These are phyloP conservation scores for Drosophila limbata DNA, from an alignment of 2,888 invertebrate species.

Conservation along the genomic window DNA sequence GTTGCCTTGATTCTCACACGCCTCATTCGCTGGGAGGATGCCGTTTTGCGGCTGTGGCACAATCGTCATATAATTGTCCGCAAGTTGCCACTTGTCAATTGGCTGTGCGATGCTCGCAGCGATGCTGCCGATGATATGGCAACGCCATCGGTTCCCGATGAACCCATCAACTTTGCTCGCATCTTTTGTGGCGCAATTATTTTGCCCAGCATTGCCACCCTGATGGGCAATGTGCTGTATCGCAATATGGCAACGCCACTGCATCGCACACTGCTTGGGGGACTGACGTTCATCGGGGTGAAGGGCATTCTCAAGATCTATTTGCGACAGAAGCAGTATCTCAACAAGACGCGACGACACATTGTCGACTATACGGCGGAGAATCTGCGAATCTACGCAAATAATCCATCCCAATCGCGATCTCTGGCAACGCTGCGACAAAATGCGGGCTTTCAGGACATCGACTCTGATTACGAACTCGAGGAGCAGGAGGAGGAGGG, in stretches of 20 bases:
- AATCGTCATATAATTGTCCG: conserved; percentile 87
- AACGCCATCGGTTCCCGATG: conserved; percentile 88
- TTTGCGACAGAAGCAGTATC: conserved; percentile 96
- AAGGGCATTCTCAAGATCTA: conserved; percentile 98
- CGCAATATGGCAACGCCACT: conserved; percentile 94
- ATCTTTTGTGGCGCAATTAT: conserved; percentile 96
- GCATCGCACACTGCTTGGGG: conserved; percentile 95
- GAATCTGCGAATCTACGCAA: conserved; percentile 72
- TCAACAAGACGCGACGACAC: conserved; percentile 94
- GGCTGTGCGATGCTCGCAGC: conserved; percentile 14
- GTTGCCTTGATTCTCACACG: conserved; percentile 95
- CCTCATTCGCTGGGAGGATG: conserved; percentile 98
- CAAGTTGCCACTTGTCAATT: conserved; percentile 89
- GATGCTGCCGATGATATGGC: conserved; percentile 85
- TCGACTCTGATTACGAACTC: neutral
- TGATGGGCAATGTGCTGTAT: conserved; percentile 95
- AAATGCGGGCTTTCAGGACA: conserved; percentile 27
- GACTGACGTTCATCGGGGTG: conserved; percentile 94
- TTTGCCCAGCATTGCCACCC: conserved; percentile 95
- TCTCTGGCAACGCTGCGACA: conserved; percentile 12
- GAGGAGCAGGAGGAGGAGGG: neutral
- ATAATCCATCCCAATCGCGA: neutral
- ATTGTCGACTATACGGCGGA: conserved; percentile 93
- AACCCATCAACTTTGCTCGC: conserved; percentile 93
- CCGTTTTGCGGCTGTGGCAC: conserved; percentile 91